phyloP scores from a whole-genome alignment of 2,797 vertebrate species.

The Acanthis flammea region DNA sequence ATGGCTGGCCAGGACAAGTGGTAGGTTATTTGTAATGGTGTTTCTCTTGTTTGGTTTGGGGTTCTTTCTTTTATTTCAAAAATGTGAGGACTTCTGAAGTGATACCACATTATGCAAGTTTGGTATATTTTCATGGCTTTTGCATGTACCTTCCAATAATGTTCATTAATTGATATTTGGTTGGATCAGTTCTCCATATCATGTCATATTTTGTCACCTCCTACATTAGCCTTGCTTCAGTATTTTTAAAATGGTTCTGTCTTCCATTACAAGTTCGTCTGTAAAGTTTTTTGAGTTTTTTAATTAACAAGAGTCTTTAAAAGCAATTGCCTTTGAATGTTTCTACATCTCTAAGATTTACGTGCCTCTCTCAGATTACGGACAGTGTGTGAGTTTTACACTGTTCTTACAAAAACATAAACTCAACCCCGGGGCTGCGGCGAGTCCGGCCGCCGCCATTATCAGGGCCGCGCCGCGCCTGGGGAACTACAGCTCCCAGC shows the following conservation, averaged over 20 bases:
- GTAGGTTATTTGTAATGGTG: background rate
- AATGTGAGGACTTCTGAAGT: background rate
- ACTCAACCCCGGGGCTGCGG: fast-evolving
- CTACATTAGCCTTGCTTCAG: background rate
- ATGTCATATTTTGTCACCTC: background rate
- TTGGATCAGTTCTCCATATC: background rate
- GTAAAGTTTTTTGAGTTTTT: background rate
- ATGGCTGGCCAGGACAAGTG: background rate
- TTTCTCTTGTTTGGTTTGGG: background rate
- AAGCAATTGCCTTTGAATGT: background rate
- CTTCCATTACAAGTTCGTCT: background rate
- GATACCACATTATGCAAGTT: background rate
- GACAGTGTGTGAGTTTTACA: background rate
- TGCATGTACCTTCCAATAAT: background rate
- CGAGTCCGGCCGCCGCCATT: background rate
- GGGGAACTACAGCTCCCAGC: conserved; percentile 49
- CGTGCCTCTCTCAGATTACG: background rate
- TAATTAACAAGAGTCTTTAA: background rate
- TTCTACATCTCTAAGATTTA: background rate
- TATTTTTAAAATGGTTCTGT: background rate
- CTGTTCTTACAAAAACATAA: background rate
- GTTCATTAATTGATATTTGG: background rate
- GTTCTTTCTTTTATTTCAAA: background rate
- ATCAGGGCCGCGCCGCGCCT: fast-evolving
- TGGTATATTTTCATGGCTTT: background rate